Evolutionary conservation across 2,888 invertebrate species (phyloP).

Genomic region (Stenurella melanura): DNA sequence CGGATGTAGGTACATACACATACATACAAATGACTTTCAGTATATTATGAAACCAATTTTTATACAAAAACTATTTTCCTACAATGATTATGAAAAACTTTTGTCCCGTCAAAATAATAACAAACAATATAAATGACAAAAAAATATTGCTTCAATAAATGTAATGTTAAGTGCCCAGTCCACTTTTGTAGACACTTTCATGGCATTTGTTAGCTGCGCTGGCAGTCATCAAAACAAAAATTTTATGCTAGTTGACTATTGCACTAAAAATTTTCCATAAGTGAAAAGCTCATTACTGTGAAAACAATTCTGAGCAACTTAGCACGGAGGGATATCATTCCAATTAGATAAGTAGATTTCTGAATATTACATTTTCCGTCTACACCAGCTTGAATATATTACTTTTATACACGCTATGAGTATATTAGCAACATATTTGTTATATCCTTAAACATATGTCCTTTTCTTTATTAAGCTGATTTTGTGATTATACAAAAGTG

Average conservation of each 20-base stretch:
- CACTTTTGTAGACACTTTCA: too few species aligned
- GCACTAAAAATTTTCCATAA: conserved; percentile 15
- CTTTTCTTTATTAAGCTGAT: not conserved
- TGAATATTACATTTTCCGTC: conserved; percentile 35
- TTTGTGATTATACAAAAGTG: not conserved
- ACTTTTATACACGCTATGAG: conserved; percentile 22
- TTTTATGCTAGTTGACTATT: not conserved
- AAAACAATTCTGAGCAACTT: conserved; percentile 28
- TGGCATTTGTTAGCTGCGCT: not conserved
- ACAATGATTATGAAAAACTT: too few species aligned
- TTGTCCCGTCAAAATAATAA: too few species aligned
- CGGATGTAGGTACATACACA: too few species aligned
- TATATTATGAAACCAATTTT: too few species aligned
- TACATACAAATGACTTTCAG: too few species aligned
- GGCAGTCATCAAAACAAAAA: not conserved
- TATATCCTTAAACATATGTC: conserved; percentile 21
- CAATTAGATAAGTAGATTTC: conserved; percentile 39
- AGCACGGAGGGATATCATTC: conserved; percentile 26
- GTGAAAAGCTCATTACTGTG: conserved; percentile 14
- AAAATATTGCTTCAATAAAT: too few species aligned
- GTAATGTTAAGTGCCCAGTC: too few species aligned
- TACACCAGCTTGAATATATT: conserved; percentile 27
- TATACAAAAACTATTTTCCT: too few species aligned
- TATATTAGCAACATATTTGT: conserved; percentile 25
- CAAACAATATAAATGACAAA: too few species aligned